Base-by-base conservation (phyloP, 2,888 invertebrate species). In the Iphiclides podalirius region DNA sequence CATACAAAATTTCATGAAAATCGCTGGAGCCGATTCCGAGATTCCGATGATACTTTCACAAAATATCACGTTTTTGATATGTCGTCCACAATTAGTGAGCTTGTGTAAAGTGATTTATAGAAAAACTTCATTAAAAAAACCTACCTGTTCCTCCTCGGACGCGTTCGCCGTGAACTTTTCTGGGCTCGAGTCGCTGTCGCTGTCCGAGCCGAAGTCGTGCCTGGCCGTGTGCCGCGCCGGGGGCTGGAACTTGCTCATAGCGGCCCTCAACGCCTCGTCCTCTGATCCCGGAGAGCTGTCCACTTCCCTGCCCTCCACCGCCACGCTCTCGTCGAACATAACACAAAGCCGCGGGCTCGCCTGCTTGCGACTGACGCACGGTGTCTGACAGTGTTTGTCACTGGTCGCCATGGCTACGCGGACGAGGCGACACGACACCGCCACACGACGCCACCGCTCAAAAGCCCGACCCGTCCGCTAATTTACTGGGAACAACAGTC, bases 301-400 rank as follows among this genome's bases (percentile, higher is more conserved):
- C 28, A 91, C 89, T 57, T 92, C 92, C 58, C 83, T 85, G 0
- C 90, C 90, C 59, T 84, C 74, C 36, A 91, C 91, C 47, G 88
- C 85, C 38, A 91, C 90, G 1, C 89, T 90, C 68, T 92, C 92
- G 78, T 92, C 92, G 66, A 90, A 91, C 89, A 90, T 90, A 47
- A 72, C 80, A n/a, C n/a, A n/a, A n/a, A n/a, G n/a, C 42, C 31
- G 20, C 4, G 20, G 20, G 12, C 31, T 31, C 11, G 31, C 31
- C 11, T 11, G 36, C 50, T 52, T 62, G 40, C 53, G 70, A 58
- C 70, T 28, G 31, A 31, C 64, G 54, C 58, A 63, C 51, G 70
- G 63, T n/a, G 87, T 87, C 61, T 87, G 87, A 65, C 85, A 84
- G 63, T 86, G 86, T 85, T 87, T 87, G 77, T 85, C 79, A 57